Conservation (phyloP, 1,140 invertebrate genomes). For the Chironomus tepperi region DNA sequence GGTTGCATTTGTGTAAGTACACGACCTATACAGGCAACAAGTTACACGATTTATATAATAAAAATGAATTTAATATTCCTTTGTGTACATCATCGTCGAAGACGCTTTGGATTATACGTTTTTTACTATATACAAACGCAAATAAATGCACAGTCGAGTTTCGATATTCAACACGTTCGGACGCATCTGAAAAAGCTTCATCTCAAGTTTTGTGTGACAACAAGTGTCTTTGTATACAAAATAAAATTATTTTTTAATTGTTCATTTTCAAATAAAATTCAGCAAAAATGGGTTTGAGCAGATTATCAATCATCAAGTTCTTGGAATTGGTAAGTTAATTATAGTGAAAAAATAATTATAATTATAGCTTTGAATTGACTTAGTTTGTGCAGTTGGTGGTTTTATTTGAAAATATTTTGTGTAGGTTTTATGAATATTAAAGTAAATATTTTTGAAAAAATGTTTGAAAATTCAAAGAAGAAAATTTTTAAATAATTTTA, state of each 20-base stretch:
- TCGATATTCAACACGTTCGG: background rate
- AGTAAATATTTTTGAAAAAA: no score
- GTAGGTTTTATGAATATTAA: no score
- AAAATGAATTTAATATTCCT: background rate
- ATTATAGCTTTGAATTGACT: no score
- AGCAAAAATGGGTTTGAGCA: conserved; percentile 3
- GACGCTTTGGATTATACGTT: background rate
- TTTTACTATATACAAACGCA: background rate
- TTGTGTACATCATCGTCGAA: background rate
- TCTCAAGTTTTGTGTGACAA: background rate
- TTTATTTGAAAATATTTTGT: background rate
- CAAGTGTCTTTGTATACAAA: background rate
- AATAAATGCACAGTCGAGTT: background rate
- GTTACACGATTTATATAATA: background rate
- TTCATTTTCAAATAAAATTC: background rate
- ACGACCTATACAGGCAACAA: no score
- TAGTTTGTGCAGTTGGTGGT: background rate
- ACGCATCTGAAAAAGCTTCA: background rate
- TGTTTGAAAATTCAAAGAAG: no score
- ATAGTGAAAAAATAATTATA: no score
- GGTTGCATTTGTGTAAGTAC: no score
- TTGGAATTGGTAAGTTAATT: conserved; percentile 17
- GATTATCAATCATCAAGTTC: conserved; percentile 19
- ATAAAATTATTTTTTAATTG: background rate
- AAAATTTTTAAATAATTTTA: no score